Percentiles rank a stretch among this genome's conserved stretches.
phyloP scores from a whole-genome alignment of 2,797 vertebrate species.

The Spea hammondii region DNA sequence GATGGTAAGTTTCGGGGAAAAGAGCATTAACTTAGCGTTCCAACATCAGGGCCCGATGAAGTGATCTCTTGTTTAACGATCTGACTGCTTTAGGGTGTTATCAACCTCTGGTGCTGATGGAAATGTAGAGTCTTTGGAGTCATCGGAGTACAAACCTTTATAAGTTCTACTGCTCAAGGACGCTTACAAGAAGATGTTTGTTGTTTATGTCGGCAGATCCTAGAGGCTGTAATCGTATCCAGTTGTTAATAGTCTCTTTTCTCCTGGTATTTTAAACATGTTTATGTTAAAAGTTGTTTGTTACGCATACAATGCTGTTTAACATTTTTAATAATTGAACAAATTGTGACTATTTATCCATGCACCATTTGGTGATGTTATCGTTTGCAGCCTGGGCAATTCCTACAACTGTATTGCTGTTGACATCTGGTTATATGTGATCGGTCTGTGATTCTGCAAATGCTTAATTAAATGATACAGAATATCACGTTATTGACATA shows the following conservation, averaged over 20 bases:
- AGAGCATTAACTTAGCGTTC: constrained; percentile 62
- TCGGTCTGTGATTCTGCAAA: too few species aligned
- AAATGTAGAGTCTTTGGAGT: constrained; percentile 31
- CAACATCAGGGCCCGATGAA: constrained; percentile 58
- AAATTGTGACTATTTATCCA: neutral
- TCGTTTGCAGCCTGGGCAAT: too few species aligned
- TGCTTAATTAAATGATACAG: too few species aligned
- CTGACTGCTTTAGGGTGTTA: constrained; percentile 50
- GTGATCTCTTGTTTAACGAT: constrained; percentile 59
- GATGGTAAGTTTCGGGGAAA: constrained; percentile 65
- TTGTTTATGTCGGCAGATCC: constrained; percentile 27
- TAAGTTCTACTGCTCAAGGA: constrained; percentile 52
- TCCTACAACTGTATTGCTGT: too few species aligned
- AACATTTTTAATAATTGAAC: constrained; percentile 26
- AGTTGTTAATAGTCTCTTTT: constrained; percentile 21
- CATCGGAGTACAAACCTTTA: constrained; percentile 1
- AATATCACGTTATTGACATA: too few species aligned
- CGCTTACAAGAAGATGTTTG: constrained; percentile 24
- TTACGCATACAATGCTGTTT: constrained; percentile 11
- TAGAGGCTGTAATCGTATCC: constrained; percentile 40
- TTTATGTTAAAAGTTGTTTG: constrained; percentile 14
- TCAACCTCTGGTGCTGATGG: constrained; percentile 46
- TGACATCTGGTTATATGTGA: too few species aligned
- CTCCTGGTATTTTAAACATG: constrained; percentile 11
- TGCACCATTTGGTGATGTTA: too few species aligned